Conservation (phyloP, 1,140 invertebrate genomes). For the Leptinotarsa defecta region DNA sequence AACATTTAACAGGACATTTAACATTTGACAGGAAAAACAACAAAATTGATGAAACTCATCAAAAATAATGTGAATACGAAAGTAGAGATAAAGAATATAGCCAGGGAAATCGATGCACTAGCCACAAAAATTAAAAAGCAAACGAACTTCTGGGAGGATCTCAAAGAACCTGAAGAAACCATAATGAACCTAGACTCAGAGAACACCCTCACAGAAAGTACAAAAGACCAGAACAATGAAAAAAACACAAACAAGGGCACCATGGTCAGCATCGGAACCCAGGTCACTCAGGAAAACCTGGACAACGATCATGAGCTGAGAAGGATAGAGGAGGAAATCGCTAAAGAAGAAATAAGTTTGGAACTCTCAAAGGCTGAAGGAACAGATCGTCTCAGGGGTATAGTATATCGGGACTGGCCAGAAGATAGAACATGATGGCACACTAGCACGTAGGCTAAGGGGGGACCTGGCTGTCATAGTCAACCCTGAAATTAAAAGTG, state of each 20-base stretch:
- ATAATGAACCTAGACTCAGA: not conserved
- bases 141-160: not conserved
- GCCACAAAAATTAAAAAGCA: not conserved
- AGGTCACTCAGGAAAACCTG: not conserved
- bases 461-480: conserved; percentile 4
- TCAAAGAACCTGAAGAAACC: not conserved
- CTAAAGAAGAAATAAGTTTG: not conserved
- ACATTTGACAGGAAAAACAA: not conserved
- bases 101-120: not conserved
- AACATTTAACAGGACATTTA: not conserved
- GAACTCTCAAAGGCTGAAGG: not conserved
- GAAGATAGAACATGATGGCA: not conserved
- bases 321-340: not conserved
- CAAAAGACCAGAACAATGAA: not conserved
- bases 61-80: not conserved
- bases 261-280: not conserved
- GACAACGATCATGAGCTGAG: conserved; percentile 1
- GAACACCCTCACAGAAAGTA: not conserved
- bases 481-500: not conserved
- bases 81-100: not conserved
- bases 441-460: not conserved
- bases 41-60: not conserved
- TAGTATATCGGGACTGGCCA: not conserved
- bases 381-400: not conserved
- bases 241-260: not conserved